Evolutionary conservation across 2,888 invertebrate species (phyloP).

Genomic region (Synergus laeviventris): DNA sequence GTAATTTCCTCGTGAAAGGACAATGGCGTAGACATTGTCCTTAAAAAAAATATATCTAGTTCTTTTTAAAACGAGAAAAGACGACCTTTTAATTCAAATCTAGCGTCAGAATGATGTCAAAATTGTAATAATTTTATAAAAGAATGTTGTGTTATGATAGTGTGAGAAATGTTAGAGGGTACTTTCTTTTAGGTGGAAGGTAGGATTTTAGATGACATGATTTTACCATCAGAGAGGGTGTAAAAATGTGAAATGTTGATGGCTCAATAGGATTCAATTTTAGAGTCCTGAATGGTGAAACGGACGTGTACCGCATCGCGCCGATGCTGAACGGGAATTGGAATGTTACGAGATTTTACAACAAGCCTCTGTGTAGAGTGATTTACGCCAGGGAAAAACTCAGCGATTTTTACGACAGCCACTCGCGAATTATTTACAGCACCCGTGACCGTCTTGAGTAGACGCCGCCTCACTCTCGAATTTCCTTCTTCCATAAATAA

Average conservation of each 20-base stretch:
- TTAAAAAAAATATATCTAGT: background rate
- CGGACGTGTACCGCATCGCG: conserved; percentile 55
- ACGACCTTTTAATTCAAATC: background rate
- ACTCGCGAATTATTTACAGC: conserved; percentile 69
- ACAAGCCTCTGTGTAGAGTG: conserved; percentile 56
- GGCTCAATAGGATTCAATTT: background rate
- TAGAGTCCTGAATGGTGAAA: conserved; percentile 41
- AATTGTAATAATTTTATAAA: background rate
- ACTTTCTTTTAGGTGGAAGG: background rate
- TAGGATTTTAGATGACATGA: background rate
- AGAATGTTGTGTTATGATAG: background rate
- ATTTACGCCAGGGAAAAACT: conserved; percentile 67
- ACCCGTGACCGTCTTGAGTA: conserved; percentile 54
- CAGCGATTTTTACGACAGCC: conserved; percentile 68
- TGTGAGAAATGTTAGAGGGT: background rate
- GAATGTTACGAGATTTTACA: conserved; percentile 61
- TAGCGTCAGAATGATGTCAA: background rate
- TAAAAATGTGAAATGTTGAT: background rate
- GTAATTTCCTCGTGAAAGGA: conserved; percentile 27
- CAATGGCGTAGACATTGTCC: background rate
- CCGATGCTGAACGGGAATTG: conserved; percentile 19
- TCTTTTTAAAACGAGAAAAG: background rate
- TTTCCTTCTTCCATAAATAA: conserved; percentile 53
- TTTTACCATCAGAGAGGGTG: background rate
- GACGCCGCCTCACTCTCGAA: conserved; percentile 51